Conservation (phyloP, 2,888 invertebrate species). For the Cheilosia vernalis region DNA sequence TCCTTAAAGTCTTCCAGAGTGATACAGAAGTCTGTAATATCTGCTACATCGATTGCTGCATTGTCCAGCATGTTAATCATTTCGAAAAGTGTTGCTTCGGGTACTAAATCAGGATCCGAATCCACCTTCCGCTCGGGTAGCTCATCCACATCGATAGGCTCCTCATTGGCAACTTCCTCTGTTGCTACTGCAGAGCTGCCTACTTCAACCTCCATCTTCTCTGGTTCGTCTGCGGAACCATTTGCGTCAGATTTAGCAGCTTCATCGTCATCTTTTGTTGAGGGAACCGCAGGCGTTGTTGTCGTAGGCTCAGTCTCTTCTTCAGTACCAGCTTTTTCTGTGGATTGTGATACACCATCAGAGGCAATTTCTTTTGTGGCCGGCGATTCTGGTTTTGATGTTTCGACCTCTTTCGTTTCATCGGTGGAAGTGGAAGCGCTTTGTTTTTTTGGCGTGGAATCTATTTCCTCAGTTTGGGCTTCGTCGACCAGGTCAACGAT, state of each 20-base stretch:
- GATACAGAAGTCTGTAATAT: conserved; percentile 87
- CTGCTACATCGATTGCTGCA: conserved; percentile 86
- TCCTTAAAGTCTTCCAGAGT: conserved; percentile 90
- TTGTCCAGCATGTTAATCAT: conserved; percentile 88
- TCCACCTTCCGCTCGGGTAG: conserved; percentile 78
- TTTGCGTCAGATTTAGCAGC: conserved; percentile 65
- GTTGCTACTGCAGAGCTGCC: conserved; percentile 42
- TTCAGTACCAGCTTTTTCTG: conserved; percentile 18
- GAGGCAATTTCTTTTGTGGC: conserved; percentile 1
- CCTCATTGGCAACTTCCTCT: conserved; percentile 76
- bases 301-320: conserved; percentile 59
- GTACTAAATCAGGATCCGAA: conserved; percentile 53
- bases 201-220: conserved; percentile 73
- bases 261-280: conserved; percentile 32
- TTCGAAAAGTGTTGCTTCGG: conserved; percentile 84
- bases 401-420: conserved; percentile 19
- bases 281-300: conserved; percentile 12
- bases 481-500: conserved; percentile 82
- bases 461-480: conserved; percentile 74
- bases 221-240: conserved; percentile 77
- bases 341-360: background rate
- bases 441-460: conserved; percentile 18
- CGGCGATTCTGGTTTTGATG: conserved; percentile 6
- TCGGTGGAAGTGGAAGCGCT: background rate
- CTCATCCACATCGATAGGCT: conserved; percentile 84